phyloP scores from a whole-genome alignment of 2,797 vertebrate species.

The Scolopax rusticola region DNA sequence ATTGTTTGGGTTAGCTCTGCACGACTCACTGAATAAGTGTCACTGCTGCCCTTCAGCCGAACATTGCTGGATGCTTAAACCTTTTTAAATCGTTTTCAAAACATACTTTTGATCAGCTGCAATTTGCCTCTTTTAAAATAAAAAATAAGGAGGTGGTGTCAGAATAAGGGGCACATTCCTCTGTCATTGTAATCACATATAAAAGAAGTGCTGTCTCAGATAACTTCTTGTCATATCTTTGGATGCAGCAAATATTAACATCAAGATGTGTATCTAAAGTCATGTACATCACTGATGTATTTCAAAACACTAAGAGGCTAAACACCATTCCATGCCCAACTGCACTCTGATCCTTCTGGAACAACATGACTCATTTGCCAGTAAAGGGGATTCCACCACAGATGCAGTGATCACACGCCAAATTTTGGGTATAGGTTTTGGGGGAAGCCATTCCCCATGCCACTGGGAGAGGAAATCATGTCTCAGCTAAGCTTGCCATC shows the following conservation, averaged over 20 bases:
- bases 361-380: not conserved
- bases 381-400: not conserved
- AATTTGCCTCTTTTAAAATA: not conserved
- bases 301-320: not conserved
- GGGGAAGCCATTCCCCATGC: not conserved
- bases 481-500: not conserved
- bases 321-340: not conserved
- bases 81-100: not conserved
- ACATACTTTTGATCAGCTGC: not conserved
- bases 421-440: not conserved
- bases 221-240: not conserved
- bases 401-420: too few relatives aligned
- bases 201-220: not conserved
- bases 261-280: not conserved
- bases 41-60: not conserved
- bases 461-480: not conserved
- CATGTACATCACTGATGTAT: too few relatives aligned
- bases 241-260: not conserved
- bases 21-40: not conserved
- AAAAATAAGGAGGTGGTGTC: not conserved
- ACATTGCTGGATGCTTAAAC: not conserved
- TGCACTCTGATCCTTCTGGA: not conserved
- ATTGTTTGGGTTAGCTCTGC: not conserved
- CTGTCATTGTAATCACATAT: too few relatives aligned
- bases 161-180: not conserved